Base-by-base conservation (phyloP, 2,113 vertebrate genomes). In the Octodon degus region DNA sequence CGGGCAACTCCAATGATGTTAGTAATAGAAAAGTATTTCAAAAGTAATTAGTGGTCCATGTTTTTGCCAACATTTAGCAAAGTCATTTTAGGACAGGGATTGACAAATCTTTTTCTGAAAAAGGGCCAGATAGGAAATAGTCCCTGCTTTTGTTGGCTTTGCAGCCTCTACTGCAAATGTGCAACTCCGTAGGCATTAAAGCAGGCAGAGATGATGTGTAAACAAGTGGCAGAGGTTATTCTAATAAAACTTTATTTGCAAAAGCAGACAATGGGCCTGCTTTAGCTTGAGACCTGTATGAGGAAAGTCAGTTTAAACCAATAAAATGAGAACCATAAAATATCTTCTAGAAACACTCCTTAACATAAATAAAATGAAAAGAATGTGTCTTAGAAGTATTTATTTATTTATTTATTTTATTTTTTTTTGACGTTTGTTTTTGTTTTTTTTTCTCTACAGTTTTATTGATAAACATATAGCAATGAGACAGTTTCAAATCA, bases 51-150 rank as follows among this genome's bases (percentile, higher is more conserved):
- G 92, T 19, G 32, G 53, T 80, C 55, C 60, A 79, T 60, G 25
- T 67, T 91, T 90, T 55, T 72, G 82, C 86, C 91, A 58, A 65
- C 91, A 91, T 47, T 83, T 92, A 74, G 9, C 86, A 50, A n/a
- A 96, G 90, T 96, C 94, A 90, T 97, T 94, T 97, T 91, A 95
- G 95, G 88, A 96, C 81, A 96, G 19, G 25, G 50, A 32, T 84
- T 96, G 91, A 96, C 74, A 94, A 86, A 25, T 80, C 25, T 47
- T 90, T 25, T 84, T 53, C 58, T 94, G 19, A 40, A 14, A 55
- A 93, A 86, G 89, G 83, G 90, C 67, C 94, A 86, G 92, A 79
- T 43, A 86, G 72, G 72, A 94, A 96, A 89, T 94, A n/a, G 81
- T 74, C 86, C 84, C 86, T 92, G 77, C 81, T 86, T 86, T 82